phyloP scores from a whole-genome alignment of 2,888 invertebrate genomes.

The Lordiphosa andalusiaca region DNA sequence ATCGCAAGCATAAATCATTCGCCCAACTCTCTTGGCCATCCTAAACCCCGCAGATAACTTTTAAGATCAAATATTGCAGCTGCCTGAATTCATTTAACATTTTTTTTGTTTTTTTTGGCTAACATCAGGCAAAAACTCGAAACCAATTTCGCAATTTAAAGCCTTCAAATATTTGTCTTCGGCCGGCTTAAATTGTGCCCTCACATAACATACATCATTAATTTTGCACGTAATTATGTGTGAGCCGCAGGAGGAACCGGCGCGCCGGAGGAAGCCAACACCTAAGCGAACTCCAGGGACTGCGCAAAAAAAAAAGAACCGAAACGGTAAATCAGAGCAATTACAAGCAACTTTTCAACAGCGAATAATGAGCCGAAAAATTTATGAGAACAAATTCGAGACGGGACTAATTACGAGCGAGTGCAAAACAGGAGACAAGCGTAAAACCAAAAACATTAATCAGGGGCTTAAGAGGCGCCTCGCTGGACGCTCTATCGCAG shows the following conservation, averaged over 20 bases:
- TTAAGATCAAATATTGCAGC: too few relatives aligned
- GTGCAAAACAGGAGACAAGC: slow-evolving; percentile 38
- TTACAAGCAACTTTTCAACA: slow-evolving; percentile 70
- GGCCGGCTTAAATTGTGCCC: slow-evolving; percentile 30
- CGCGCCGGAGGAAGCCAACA: slow-evolving; percentile 18
- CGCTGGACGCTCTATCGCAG: slow-evolving; percentile 34
- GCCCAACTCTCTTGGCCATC: too few relatives aligned
- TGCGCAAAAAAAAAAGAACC: slow-evolving; percentile 27
- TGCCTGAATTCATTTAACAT: too few relatives aligned
- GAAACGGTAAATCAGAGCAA: slow-evolving; percentile 70
- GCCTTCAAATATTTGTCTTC: slow-evolving; percentile 47
- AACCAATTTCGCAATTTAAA: slow-evolving; percentile 5
- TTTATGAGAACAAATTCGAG: slow-evolving; percentile 67
- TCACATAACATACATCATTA: slow-evolving; percentile 56
- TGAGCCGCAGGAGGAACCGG: slow-evolving; percentile 11
- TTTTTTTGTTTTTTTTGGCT: too few relatives aligned
- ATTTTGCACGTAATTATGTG: slow-evolving; percentile 66
- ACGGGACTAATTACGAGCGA: slow-evolving; percentile 57
- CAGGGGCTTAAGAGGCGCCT: slow-evolving; percentile 43
- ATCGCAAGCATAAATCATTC: too few relatives aligned
- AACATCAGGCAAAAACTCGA: slow-evolving; percentile 23
- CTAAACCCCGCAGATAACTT: too few relatives aligned
- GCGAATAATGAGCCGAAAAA: slow-evolving; percentile 44
- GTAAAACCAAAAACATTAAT: slow-evolving; percentile 47
- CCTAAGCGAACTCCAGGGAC: slow-evolving; percentile 14